These are phyloP conservation scores for Alfaro cultratus DNA, from an alignment of 2,797 vertebrate species.

Conservation along the genomic window DNA sequence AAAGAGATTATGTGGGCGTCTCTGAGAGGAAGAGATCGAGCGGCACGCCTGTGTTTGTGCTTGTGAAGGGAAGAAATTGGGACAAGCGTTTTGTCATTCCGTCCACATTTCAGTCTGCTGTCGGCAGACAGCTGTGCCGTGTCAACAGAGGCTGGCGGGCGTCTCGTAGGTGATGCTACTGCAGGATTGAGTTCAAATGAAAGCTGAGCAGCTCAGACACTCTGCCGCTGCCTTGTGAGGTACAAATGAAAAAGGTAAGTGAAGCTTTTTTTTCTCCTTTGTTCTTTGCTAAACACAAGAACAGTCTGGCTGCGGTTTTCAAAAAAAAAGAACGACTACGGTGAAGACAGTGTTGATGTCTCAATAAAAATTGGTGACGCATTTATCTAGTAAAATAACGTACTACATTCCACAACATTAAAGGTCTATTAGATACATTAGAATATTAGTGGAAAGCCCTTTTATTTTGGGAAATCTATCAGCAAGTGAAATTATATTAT, in stretches of 20 bases:
- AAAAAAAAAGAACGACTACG: too few relatives aligned
- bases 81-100: constrained; percentile 37
- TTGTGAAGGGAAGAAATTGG: constrained; percentile 24
- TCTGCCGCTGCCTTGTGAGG: constrained; percentile 8
- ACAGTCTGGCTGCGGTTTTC: neutral
- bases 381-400: neutral
- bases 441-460: neutral
- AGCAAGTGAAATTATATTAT: neutral
- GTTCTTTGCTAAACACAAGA: neutral
- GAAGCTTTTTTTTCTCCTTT: constrained; percentile 5
- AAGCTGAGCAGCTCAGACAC: constrained; percentile 30
- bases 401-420: neutral
- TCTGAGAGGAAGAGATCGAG: constrained; percentile 52
- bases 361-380: neutral
- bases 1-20: constrained; percentile 52
- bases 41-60: constrained; percentile 21
- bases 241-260: constrained; percentile 54
- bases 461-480: neutral
- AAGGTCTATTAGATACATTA: neutral
- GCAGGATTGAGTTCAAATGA: constrained; percentile 42
- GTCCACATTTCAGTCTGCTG: constrained; percentile 42
- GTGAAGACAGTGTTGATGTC: neutral
- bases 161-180: constrained; percentile 3
- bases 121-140: constrained; percentile 22
- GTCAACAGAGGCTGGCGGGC: constrained; percentile 9